phyloP scores from a whole-genome alignment of 30 jellyfish, hydroid and myxozoan species.

The Aurelia sp. region DNA sequence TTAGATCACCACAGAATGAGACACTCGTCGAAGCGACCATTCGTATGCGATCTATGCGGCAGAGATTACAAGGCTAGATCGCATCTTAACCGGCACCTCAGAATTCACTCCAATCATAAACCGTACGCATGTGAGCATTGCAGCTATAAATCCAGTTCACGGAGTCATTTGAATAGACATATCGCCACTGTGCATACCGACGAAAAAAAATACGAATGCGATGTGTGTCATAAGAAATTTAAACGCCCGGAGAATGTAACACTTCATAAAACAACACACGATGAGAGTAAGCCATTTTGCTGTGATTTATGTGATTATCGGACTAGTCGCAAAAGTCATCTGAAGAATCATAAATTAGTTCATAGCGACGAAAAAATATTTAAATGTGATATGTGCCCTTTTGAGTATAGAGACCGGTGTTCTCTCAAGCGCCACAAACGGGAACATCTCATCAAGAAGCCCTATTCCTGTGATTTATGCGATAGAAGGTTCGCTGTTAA shows the following conservation, averaged over 20 bases:
- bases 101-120: not conserved
- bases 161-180: not conserved
- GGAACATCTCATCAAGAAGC: not conserved
- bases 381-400: not conserved
- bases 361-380: not conserved
- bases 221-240: not conserved
- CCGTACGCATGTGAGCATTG: not conserved
- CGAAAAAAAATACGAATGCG: not conserved
- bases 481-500: too few relatives aligned
- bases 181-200: not conserved
- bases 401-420: not conserved
- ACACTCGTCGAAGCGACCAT: not conserved
- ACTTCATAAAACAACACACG: not conserved
- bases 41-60: not conserved
- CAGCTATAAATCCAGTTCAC: not conserved
- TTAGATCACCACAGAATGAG: not conserved
- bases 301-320: not conserved
- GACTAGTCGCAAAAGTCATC: not conserved
- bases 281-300: not conserved
- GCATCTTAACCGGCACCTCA: not conserved
- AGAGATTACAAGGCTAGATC: not conserved
- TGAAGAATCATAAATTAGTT: not conserved
- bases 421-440: not conserved
- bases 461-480: not conserved
- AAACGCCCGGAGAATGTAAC: slow-evolving; percentile 1